Base-by-base conservation (phyloP, 1,140 invertebrate genomes). In the Cyclina sinensis region DNA sequence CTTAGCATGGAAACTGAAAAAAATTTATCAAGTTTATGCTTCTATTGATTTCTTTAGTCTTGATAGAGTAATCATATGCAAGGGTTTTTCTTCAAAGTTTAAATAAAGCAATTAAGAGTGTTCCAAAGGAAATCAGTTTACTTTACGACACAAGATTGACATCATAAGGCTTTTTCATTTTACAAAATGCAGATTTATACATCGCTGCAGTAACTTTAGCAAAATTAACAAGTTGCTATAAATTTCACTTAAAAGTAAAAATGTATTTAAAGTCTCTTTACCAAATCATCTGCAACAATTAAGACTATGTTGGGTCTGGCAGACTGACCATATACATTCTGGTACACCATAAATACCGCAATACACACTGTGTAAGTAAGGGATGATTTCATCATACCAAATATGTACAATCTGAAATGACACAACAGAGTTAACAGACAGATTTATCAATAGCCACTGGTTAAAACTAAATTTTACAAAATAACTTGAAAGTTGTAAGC, bases 261-360 rank as follows among this genome's bases (percentile, higher is more conserved):
- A 68, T 54, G 7, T 43, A 54, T 54, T 18, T 3, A 18, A n/a
- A 30, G 39, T 76, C 48, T 48, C 21, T 73, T 12, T 84, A 86
- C 83, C 83, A 86, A 32, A 30, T 86, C 83, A 86, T 86, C 83
- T 27, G 83, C 83, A 24, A 86, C 70, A 74, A 86, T 86, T 0
- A 86, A 48, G 18, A 86, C 70, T 32, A 86, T 86, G n/a, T 86
- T 54, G 0, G 83, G 83, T 81, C 57, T 81, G 14, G 9, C 21
- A 5, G 57, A 21, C 7, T 37, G 21, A 0, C 1, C 46, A 21
- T 24, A n/a, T 11, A 9, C 24, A 78, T 24, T 35, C 27, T 30
- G 3, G 32, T 11, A 14, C 30, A 51, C 9, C 32, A 54, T 32
- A 5, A 78, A 16, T 16, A 51, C 3, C 11, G 32, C 0, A 12